A percentile compares a stretch with the other conserved stretches of the same genome.
phyloP scores from a whole-genome alignment of 2,888 invertebrate species.

The Desoria tigrina region DNA sequence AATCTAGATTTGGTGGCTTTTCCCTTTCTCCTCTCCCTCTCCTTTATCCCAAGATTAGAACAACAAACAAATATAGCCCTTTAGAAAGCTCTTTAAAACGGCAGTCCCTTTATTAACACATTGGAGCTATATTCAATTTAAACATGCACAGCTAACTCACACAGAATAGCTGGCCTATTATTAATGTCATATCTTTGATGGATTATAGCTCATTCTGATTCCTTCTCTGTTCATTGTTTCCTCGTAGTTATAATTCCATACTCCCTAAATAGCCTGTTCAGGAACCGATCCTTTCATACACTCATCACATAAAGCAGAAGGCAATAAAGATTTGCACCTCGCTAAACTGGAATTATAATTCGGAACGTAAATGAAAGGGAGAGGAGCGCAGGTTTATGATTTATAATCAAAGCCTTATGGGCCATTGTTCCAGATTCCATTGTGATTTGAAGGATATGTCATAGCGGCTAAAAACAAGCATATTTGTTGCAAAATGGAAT shows the following conservation, averaged over 20 bases:
- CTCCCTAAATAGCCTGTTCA: neutral
- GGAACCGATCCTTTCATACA: neutral
- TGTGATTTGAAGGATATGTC: too few species aligned
- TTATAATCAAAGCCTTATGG: neutral
- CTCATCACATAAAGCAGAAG: neutral
- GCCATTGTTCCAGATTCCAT: too few species aligned
- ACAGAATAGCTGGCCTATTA: conserved; percentile 32
- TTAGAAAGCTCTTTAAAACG: too few species aligned
- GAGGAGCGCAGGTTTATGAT: neutral
- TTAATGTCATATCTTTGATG: conserved; percentile 51
- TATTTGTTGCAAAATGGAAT: too few species aligned
- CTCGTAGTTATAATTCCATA: neutral
- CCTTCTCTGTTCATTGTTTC: conserved; percentile 28
- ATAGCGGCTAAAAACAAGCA: too few species aligned
- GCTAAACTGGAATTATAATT: too few species aligned
- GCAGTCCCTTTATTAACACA: too few species aligned
- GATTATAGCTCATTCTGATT: conserved; percentile 47
- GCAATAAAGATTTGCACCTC: too few species aligned
- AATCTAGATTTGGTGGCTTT: too few species aligned
- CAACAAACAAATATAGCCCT: too few species aligned
- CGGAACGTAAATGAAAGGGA: too few species aligned
- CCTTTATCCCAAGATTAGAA: conserved; percentile 1
- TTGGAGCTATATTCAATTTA: too few species aligned
- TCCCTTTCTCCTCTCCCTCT: neutral
- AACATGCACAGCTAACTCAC: neutral